Base-by-base conservation (phyloP, 2,888 invertebrate genomes). In the Lasioglossum malachurum region DNA sequence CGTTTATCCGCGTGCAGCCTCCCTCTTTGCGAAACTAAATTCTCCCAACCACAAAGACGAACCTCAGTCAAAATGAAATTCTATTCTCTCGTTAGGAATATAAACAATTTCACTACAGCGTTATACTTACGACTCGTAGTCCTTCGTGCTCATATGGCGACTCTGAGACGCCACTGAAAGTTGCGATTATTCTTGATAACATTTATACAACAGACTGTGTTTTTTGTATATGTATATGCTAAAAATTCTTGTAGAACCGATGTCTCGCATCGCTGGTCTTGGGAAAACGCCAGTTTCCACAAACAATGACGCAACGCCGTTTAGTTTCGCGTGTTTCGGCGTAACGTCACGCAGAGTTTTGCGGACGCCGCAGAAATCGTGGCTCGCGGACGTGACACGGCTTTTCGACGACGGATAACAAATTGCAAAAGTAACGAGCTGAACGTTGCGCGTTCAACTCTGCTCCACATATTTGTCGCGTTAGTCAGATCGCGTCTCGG, bases 301-400 rank as follows among this genome's bases (percentile, higher is more conserved):
- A 38, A 31, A 38, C 4, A 38, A 23, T 74, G 64, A 72, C 35
- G 84, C 46, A 83, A 84, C 49, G 12, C 4, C 60, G 60, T 27
- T n/a, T 4, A n/a, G n/a, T 35, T 38, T n/a, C 38, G 73, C 38
- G 74, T 82, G 74, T 83, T 83, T 89, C 64, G 80, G 74, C 14
- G 60, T 49, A 79, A 46, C 72, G 85, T 85, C 85, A 85, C 85
- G 85, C 79, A 85, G 67, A 73, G 86, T 79, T 85, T 79, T 19
- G 75, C 79, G 23, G 64, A 64, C 67, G 12, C 75, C 44, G 38
- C 85, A 79, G 53, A 79, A 85, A 85, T 67, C 31, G 60, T 53
- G n/a, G 23, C 57, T 49, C 64, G 64, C 53, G 75, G 75, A 84
- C 84, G 84, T 79, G 85, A 79, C 85, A 76, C 75, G 53, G 23